Evolutionary conservation across 2,113 vertebrate genomes (phyloP).

Genomic region (Dipodomys spectabilis): DNA sequence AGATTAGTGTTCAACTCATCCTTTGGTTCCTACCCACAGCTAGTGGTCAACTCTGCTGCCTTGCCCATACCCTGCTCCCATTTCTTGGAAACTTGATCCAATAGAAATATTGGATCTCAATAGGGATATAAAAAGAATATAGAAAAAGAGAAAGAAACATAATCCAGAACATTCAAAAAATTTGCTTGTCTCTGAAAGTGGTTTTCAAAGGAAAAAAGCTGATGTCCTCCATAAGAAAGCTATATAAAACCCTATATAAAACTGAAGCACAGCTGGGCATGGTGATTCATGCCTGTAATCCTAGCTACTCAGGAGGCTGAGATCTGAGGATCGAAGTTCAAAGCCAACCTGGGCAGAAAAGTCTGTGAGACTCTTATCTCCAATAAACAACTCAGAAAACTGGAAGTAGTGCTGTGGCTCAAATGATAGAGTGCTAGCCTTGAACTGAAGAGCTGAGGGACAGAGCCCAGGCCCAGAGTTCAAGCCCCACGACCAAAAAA

Average conservation of each 20-base stretch:
- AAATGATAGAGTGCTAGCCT: no score
- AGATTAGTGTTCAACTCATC: background rate
- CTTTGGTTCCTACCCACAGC: background rate
- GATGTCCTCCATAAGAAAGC: background rate
- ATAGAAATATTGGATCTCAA: no score
- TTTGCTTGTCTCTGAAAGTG: constrained; percentile 31
- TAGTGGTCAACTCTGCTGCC: background rate
- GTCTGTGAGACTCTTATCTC: no score
- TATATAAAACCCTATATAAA: background rate
- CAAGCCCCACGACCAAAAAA: background rate
- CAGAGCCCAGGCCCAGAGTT: no score
- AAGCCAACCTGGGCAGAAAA: no score
- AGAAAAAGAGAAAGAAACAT: background rate
- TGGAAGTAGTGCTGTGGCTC: no score
- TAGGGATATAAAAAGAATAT: background rate
- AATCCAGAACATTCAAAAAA: background rate
- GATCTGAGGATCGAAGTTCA: no score
- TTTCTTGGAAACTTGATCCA: background rate
- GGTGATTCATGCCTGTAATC: no score
- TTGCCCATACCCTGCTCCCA: background rate
- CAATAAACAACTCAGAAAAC: no score
- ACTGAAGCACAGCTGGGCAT: background rate
- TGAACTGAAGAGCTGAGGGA: no score
- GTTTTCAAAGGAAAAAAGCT: constrained; percentile 27
- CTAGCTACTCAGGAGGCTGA: no score